phyloP scores from a whole-genome alignment of 1,140 invertebrate species.

The Hestina assimilis region DNA sequence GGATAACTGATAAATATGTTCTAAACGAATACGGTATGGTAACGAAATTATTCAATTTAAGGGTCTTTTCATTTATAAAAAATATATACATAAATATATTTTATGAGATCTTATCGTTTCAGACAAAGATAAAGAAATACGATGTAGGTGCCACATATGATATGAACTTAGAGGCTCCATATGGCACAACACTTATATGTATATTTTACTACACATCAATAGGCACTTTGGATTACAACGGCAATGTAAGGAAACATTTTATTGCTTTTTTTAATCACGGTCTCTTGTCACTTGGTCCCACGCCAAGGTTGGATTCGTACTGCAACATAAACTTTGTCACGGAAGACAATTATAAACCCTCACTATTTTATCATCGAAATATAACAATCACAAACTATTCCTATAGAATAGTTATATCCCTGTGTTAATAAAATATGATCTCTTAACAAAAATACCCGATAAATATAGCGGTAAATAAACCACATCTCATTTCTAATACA shows the following conservation, averaged over 20 bases:
- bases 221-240: conserved; percentile 53
- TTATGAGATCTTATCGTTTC: conserved; percentile 14
- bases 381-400: conserved; percentile 11
- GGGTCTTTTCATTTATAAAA: conserved; percentile 2
- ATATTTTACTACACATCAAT: conserved; percentile 55
- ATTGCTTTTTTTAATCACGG: conserved; percentile 34
- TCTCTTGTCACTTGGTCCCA: conserved; percentile 33
- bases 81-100: conserved; percentile 9
- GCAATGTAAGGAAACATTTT: conserved; percentile 38
- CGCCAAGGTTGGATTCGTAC: conserved; percentile 28
- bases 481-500: conserved; percentile 1
- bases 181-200: conserved; percentile 51
- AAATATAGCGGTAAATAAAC: conserved; percentile 3
- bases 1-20: not conserved
- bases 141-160: conserved; percentile 11
- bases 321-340: conserved; percentile 1
- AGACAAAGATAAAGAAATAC: conserved; percentile 1
- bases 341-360: conserved; percentile 10
- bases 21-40: conserved; percentile 11
- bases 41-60: conserved; percentile 12
- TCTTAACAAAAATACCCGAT: conserved; percentile 7
- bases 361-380: not conserved
- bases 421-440: conserved; percentile 7
- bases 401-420: conserved; percentile 6
- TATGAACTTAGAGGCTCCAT: conserved; percentile 20